Base-by-base conservation (phyloP, 1,140 invertebrate species). In the Asbolus verrucosus region DNA sequence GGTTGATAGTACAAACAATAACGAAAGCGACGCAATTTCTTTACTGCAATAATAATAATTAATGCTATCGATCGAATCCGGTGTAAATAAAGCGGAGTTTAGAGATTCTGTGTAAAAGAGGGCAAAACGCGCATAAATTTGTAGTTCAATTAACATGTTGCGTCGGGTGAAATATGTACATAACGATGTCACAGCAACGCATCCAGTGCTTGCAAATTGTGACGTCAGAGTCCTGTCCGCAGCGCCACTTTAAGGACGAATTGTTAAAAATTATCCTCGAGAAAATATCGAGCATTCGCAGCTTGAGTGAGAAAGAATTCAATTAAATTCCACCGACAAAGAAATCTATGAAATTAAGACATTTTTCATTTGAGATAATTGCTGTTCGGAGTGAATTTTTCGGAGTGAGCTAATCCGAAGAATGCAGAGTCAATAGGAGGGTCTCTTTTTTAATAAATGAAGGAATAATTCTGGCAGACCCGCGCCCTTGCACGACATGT, bases 281-380 rank as follows among this genome's bases (percentile, higher is more conserved):
- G 16, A 41, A 41, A 41, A n/a, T n/a, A 54, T 54, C 21, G 46
- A 54, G 24, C 21, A 54, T n/a, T n/a, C 41, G 27, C 27, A 27
- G 46, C 21, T 24, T 54, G 46, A 54, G 13, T 19, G 46, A 54
- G 19, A 27, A 27, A 21, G 19, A 54, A 21, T 54, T 54, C 46
- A 54, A 54, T 54, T 54, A 54, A 21, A 54, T 27, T 13, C 21
- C 46, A 14, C 46, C 27, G 27, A 54, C 19, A 54, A 54, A 54
- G 46, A 54, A 54, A 54, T 54, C 27, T 27, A 21, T 54, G 46
- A 54, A n/a, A n/a, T n/a, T n/a, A n/a, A 27, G n/a, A 27, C 46
- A 54, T 54, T 54, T 27, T 27, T 54, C 46, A 54, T 54, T 54
- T 54, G 46, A 27, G 46, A 54, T 54, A 54, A 54, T 30, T 54